Percentiles rank a stretch among this genome's conserved stretches.
These are phyloP conservation scores for Rhombomys opimus DNA, from an alignment of 2,113 vertebrate species.

Conservation along the genomic window DNA sequence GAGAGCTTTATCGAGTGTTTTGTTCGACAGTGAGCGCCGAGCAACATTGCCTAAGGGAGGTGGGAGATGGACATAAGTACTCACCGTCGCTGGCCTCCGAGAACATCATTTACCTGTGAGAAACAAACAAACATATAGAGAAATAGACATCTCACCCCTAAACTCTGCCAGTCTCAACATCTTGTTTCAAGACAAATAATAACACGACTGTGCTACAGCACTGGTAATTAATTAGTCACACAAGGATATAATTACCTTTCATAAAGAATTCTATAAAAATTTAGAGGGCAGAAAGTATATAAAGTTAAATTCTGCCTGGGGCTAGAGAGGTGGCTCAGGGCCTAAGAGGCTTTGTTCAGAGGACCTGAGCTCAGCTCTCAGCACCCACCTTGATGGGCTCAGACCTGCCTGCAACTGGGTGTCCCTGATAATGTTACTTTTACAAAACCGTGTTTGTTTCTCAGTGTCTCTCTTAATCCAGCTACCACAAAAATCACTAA, in stretches of 20 bases:
- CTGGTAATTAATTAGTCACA: not conserved
- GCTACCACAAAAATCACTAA: too few relatives aligned
- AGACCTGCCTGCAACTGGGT: not conserved
- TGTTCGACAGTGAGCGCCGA: not conserved
- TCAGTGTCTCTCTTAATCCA: too few relatives aligned
- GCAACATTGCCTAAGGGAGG: not conserved
- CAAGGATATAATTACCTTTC: conserved; percentile 7
- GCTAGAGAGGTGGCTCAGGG: not conserved
- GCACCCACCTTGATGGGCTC: not conserved
- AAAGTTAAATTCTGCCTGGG: not conserved
- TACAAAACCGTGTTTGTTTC: too few relatives aligned
- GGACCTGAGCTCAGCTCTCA: not conserved
- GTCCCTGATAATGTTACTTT: too few relatives aligned
- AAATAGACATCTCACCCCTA: not conserved
- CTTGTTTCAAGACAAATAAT: conserved; percentile 30
- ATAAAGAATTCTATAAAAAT: conserved; percentile 1
- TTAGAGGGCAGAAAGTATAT: conserved; percentile 44
- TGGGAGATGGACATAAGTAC: not conserved
- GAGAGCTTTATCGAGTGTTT: not conserved
- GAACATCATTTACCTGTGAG: not conserved
- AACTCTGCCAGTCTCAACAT: not conserved
- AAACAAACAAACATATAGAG: not conserved
- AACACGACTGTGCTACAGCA: not conserved
- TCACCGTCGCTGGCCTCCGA: not conserved
- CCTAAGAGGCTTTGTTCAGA: not conserved